Evolutionary conservation across 2,888 invertebrate species (phyloP).

Genomic region (Rhorus exstirpatorius): DNA sequence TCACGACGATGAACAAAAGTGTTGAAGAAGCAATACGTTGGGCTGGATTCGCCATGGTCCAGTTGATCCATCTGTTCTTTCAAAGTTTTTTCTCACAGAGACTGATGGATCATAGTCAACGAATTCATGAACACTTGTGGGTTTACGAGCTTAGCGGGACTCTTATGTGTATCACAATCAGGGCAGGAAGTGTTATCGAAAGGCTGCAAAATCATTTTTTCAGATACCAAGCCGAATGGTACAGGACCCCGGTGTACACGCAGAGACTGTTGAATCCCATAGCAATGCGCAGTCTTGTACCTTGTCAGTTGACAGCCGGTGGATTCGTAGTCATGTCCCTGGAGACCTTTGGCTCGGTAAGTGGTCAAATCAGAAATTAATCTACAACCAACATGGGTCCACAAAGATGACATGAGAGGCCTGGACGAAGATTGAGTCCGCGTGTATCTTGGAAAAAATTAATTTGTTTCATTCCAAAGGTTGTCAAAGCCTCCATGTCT

Average conservation of each 20-base stretch:
- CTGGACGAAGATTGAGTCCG: not conserved
- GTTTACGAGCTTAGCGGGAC: not conserved
- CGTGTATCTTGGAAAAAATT: not conserved
- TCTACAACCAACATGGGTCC: too few relatives aligned
- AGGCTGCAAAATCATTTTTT: not conserved
- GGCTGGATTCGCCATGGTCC: slow-evolving; percentile 8
- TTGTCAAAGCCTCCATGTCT: slow-evolving; percentile 48
- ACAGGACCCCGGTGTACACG: slow-evolving; percentile 23
- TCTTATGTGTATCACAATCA: not conserved
- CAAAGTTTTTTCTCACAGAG: slow-evolving; percentile 41
- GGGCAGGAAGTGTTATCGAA: not conserved
- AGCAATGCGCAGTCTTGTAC: slow-evolving; percentile 25
- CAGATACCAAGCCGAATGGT: slow-evolving; percentile 53
- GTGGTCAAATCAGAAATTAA: too few relatives aligned
- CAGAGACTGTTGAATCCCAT: slow-evolving; percentile 42
- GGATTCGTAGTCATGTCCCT: slow-evolving; percentile 49
- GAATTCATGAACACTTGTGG: slow-evolving; percentile 32
- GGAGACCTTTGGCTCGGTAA: slow-evolving; percentile 46
- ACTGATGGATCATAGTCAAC: slow-evolving; percentile 40
- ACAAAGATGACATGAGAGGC: too few relatives aligned
- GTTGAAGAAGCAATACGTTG: slow-evolving; percentile 37
- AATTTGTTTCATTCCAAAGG: slow-evolving; percentile 6
- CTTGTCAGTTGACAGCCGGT: slow-evolving; percentile 59
- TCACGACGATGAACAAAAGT: slow-evolving; percentile 19
- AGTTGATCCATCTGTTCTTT: slow-evolving; percentile 42